Evolutionary conservation across 1,140 invertebrate species (phyloP).

Genomic region (Arctopsyche grandis): DNA sequence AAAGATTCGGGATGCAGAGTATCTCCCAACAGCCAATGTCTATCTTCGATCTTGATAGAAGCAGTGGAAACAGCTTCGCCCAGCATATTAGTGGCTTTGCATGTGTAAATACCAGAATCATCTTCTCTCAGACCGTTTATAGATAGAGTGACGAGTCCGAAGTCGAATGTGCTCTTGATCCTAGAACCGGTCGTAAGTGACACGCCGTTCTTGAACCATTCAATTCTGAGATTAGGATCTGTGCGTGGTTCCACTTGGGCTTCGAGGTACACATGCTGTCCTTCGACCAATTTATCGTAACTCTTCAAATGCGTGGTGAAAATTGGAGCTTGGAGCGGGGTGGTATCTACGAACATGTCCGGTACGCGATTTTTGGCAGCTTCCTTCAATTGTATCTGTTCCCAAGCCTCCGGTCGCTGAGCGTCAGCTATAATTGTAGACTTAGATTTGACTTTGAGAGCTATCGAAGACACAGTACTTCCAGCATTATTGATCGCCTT

Average conservation of each 20-base stretch:
- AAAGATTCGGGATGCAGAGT: conserved; percentile 92
- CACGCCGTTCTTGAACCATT: conserved; percentile 95
- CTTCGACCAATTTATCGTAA: conserved; percentile 86
- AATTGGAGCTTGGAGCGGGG: conserved; percentile 86
- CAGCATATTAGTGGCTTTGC: conserved; percentile 88
- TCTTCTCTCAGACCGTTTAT: conserved; percentile 87
- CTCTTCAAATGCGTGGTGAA: conserved; percentile 91
- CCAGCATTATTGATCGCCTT: conserved; percentile 92
- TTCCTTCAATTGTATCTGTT: conserved; percentile 89
- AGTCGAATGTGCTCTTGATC: conserved; percentile 90
- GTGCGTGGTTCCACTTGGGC: conserved; percentile 95
- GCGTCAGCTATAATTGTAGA: conserved; percentile 83
- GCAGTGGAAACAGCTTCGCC: conserved; percentile 93
- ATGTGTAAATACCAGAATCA: conserved; percentile 94
- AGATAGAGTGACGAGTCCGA: conserved; percentile 91
- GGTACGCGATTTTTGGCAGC: conserved; percentile 89
- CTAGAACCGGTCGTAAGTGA: conserved; percentile 84
- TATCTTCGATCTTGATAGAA: conserved; percentile 88
- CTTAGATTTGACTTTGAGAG: conserved; percentile 85
- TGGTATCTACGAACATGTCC: conserved; percentile 83
- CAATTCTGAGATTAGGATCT: conserved; percentile 90
- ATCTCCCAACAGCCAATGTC: conserved; percentile 87
- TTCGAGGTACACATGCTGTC: conserved; percentile 91
- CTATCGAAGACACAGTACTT: conserved; percentile 89
- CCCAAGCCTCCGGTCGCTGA: conserved; percentile 87